Percentiles rank a stretch among this genome's conserved stretches.
These are phyloP conservation scores for Abrostola triplasia DNA, from an alignment of 2,888 invertebrate genomes.

Conservation along the genomic window DNA sequence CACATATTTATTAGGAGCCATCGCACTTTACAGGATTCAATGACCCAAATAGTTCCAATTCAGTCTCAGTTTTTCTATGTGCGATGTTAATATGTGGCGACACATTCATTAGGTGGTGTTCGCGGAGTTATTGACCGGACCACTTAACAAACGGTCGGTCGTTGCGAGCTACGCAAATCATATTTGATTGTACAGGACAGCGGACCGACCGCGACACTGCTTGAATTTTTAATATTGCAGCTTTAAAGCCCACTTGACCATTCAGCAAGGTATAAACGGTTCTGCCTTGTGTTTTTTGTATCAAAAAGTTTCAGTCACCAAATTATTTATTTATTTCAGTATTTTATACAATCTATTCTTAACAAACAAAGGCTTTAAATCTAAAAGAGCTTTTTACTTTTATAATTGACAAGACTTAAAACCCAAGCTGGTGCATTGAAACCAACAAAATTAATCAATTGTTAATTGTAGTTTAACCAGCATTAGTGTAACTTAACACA, in stretches of 20 bases:
- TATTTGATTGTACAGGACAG: slow-evolving; percentile 47
- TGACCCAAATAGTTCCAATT: slow-evolving; percentile 76
- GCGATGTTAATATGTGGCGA: slow-evolving; percentile 59
- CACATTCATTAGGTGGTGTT: slow-evolving; percentile 65
- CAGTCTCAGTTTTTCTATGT: slow-evolving; percentile 64
- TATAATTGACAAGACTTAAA: no score
- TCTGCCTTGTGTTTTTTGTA: slow-evolving; percentile 3
- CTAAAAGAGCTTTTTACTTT: no score
- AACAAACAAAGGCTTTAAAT: no score
- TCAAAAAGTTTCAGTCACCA: no score
- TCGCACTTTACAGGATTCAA: slow-evolving; percentile 56
- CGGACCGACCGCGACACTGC: slow-evolving; percentile 18
- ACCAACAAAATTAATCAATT: no score
- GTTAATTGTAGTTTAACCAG: no score
- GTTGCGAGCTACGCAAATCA: slow-evolving; percentile 43
- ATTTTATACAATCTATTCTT: no score
- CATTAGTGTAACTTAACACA: no score
- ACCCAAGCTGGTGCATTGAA: no score
- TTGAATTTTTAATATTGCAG: slow-evolving; percentile 47
- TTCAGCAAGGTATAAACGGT: slow-evolving; percentile 22
- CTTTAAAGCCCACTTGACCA: slow-evolving; percentile 21
- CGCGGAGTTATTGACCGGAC: slow-evolving; percentile 72
- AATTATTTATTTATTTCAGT: no score
- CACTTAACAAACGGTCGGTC: slow-evolving; percentile 54
- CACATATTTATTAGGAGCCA: slow-evolving; percentile 19